Base-by-base conservation (phyloP, 1,140 invertebrate genomes). In the Hyles euphorbiae region DNA sequence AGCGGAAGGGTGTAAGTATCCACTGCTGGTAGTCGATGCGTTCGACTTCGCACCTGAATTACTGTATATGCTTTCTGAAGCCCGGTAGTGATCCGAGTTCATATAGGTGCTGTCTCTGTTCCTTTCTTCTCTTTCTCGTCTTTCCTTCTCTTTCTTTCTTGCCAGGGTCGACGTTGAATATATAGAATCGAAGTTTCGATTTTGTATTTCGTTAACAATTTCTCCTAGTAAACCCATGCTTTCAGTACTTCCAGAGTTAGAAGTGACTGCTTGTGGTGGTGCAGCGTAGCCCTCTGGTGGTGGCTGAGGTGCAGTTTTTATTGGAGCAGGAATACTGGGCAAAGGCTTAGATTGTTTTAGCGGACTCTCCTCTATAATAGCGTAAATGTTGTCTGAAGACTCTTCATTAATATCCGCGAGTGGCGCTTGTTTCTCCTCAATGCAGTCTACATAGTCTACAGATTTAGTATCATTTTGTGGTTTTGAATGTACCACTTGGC, bases 121-220 rank as follows among this genome's bases (percentile, higher is more conserved):
- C n/a, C 68, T 72, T 3, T 75, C 72, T 5, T 65, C 68, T 36
- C 79, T 78, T 34, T 72, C 70, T 44, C 76, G 81, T 58, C 89
- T 85, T 34, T 90, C 91, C 67, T 92, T 92, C 36, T 40, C 36
- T 65, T 94, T 93, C 66, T 94, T 94, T 60, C 91, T 89, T 5
- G 89, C 86, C 1, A 94, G 67, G 0, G 93, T 94, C 0, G 93
- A 92, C 0, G 93, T 93, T 0, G 95, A 96, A 73, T 97, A 97
- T 57, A 97, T 96, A 0, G 95, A 96, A 64, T 96, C 95, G 10
- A 94, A 93, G 76, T 96, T 96, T 11, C 95, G 88, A 63, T 94
- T 94, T 67, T 96, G 94, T 53, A 97, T 96, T 83, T 96, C 96
- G 8, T 93, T 94, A 0, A 97, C 95, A 53, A 96, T 96, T 81